Conservation (phyloP, 2,888 invertebrate genomes). For the Athripsodes cinereus region DNA sequence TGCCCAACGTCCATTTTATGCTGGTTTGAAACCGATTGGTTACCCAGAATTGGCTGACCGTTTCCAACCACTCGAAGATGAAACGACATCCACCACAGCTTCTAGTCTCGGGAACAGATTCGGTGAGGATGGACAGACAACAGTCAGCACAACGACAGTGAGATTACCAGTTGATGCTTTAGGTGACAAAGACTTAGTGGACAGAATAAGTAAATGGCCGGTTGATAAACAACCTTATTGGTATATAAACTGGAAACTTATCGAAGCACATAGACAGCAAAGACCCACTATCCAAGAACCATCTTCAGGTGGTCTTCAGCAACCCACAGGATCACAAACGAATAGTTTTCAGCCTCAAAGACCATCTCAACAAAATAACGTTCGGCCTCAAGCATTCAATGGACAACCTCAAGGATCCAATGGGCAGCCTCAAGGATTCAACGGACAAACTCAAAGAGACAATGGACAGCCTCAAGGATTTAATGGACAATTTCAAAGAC, state of each 20-base stretch:
- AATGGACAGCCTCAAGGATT: background rate
- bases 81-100: conserved; percentile 28
- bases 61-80: conserved; percentile 31
- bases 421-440: background rate
- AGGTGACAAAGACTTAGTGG: conserved; percentile 55
- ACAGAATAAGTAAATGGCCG: conserved; percentile 59
- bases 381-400: background rate
- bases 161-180: conserved; percentile 59
- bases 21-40: conserved; percentile 53
- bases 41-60: conserved; percentile 50
- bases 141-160: conserved; percentile 33
- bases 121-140: conserved; percentile 37
- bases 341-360: background rate
- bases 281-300: conserved; percentile 27
- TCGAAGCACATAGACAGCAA: conserved; percentile 51
- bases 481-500: background rate
- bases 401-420: background rate
- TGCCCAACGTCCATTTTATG: conserved; percentile 61
- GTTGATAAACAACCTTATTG: conserved; percentile 66
- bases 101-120: conserved; percentile 46
- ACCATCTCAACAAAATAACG: background rate
- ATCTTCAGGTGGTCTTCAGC: background rate
- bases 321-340: background rate
- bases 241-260: conserved; percentile 62
- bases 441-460: background rate